Conservation (phyloP, 2,888 invertebrate genomes). For the Polydrusus tereticollis region DNA sequence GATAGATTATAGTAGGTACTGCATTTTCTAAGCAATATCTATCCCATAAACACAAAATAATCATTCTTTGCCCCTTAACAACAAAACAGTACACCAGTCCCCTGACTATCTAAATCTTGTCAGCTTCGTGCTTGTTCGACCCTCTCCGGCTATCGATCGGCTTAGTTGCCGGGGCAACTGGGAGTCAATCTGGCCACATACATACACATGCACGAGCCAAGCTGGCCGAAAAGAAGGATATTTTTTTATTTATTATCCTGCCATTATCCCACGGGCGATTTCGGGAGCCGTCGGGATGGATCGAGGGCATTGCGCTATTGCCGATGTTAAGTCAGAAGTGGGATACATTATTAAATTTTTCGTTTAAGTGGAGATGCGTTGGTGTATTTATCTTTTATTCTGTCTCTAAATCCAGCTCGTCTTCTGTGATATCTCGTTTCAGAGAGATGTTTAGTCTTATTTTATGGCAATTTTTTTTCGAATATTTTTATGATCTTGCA, state of each 20-base stretch:
- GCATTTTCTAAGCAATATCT: too few relatives aligned
- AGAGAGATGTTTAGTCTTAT: too few relatives aligned
- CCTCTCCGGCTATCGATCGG: slow-evolving; percentile 49
- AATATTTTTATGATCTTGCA: too few relatives aligned
- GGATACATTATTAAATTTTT: neutral
- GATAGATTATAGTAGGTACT: too few relatives aligned
- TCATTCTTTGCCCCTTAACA: neutral
- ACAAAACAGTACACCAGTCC: slow-evolving; percentile 24
- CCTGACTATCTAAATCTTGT: slow-evolving; percentile 36
- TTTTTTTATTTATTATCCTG: slow-evolving; percentile 49
- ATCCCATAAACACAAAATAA: neutral
- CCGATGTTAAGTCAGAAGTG: slow-evolving; percentile 15
- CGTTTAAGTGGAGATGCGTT: neutral
- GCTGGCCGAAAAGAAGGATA: slow-evolving; percentile 49
- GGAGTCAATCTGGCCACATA: slow-evolving; percentile 51
- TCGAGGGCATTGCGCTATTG: slow-evolving; percentile 38
- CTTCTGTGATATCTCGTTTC: too few relatives aligned
- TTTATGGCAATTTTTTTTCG: too few relatives aligned
- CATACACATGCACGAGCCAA: slow-evolving; percentile 48
- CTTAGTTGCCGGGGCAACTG: slow-evolving; percentile 46
- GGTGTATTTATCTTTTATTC: neutral
- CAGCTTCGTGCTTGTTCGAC: slow-evolving; percentile 41
- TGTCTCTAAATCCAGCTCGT: neutral
- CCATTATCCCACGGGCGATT: slow-evolving; percentile 48
- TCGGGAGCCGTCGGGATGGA: slow-evolving; percentile 44